Evolutionary conservation across 2,888 invertebrate genomes (phyloP).

Genomic region (Ophion costatus): DNA sequence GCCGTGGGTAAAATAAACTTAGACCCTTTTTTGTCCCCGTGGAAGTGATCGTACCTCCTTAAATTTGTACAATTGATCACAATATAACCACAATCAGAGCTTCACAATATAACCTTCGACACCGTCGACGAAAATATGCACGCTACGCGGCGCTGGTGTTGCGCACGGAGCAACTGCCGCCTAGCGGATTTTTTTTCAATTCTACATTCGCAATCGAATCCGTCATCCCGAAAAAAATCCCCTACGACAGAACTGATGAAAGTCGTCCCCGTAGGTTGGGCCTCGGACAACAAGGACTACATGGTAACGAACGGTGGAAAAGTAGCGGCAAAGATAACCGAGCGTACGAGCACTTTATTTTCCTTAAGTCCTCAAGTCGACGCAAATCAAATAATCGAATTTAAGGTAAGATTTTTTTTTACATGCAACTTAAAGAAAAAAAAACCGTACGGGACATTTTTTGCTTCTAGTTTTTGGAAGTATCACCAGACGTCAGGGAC

Average conservation of each 20-base stretch:
- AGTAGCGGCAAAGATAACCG: slow-evolving; percentile 83
- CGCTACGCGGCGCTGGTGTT: too few relatives aligned
- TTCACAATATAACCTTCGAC: too few relatives aligned
- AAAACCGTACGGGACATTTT: background rate
- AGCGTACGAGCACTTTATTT: slow-evolving; percentile 81
- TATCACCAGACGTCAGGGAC: slow-evolving; percentile 69
- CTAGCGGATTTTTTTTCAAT: too few relatives aligned
- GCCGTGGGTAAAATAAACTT: too few relatives aligned
- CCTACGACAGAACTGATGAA: background rate
- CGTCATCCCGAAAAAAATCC: too few relatives aligned
- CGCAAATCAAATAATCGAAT: slow-evolving; percentile 85
- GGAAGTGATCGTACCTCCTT: too few relatives aligned
- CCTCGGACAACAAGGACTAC: slow-evolving; percentile 81
- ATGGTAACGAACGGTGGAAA: slow-evolving; percentile 84
- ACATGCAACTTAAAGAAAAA: background rate
- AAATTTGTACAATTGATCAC: too few relatives aligned
- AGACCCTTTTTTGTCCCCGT: too few relatives aligned
- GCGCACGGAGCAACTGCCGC: too few relatives aligned
- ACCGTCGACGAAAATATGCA: too few relatives aligned
- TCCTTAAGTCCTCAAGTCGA: slow-evolving; percentile 84
- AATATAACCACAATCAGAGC: too few relatives aligned
- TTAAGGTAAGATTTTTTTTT: slow-evolving; percentile 81
- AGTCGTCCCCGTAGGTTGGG: slow-evolving; percentile 79
- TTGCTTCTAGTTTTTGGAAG: slow-evolving; percentile 72
- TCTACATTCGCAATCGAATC: too few relatives aligned